phyloP scores from a whole-genome alignment of 2,888 invertebrate species.

The Machimus atricapillus region DNA sequence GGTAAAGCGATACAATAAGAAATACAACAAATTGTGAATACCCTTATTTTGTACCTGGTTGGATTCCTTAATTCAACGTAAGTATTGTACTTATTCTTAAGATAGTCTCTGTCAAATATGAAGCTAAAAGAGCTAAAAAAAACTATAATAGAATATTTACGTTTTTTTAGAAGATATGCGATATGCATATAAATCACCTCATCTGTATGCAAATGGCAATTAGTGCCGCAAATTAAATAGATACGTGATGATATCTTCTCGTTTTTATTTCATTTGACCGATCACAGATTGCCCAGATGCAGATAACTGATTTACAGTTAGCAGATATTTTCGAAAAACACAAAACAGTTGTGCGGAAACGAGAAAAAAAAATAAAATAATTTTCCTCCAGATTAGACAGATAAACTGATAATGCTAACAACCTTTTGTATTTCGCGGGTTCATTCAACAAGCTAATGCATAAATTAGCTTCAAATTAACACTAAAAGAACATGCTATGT shows the following conservation, averaged over 20 bases:
- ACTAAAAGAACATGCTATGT: not conserved
- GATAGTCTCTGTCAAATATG: no score
- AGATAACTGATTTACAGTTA: not conserved
- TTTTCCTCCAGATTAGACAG: not conserved
- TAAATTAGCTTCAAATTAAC: not conserved
- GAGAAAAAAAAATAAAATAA: not conserved
- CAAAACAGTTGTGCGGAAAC: not conserved
- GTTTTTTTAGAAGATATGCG: not conserved
- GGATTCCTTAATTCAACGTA: no score
- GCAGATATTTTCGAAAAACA: not conserved
- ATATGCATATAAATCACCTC: not conserved
- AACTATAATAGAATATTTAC: not conserved
- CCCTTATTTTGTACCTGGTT: no score
- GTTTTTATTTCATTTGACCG: not conserved
- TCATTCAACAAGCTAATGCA: not conserved
- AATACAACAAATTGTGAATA: no score
- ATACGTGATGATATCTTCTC: not conserved
- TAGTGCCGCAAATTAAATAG: not conserved
- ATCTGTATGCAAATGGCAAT: not conserved
- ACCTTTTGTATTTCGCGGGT: not conserved
- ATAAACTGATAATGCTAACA: not conserved
- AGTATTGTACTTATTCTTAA: no score
- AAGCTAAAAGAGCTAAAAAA: no score
- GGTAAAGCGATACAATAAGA: no score
- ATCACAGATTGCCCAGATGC: not conserved